phyloP scores from a whole-genome alignment of 2,888 invertebrate genomes.

The Synergus laeviventris region DNA sequence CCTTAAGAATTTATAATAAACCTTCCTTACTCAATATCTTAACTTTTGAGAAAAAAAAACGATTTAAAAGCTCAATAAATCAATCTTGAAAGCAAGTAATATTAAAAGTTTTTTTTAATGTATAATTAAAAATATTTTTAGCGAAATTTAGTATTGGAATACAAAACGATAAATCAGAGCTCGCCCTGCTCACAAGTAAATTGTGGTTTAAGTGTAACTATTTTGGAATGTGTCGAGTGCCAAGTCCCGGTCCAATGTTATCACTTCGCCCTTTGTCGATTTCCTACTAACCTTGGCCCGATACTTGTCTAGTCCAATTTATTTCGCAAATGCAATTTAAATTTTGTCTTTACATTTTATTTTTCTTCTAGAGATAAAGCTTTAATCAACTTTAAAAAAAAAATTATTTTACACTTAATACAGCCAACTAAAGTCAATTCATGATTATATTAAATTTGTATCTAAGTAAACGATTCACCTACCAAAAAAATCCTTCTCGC shows the following conservation, averaged over 20 bases:
- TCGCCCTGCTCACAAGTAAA: background rate
- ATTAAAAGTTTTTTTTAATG: background rate
- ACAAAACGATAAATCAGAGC: background rate
- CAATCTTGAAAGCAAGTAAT: background rate
- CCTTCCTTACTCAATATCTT: background rate
- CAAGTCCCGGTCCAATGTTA: constrained; percentile 10
- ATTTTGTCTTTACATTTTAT: background rate
- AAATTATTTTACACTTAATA: too few species aligned
- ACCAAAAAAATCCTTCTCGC: too few species aligned
- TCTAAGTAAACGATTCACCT: too few species aligned
- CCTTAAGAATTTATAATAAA: too few species aligned
- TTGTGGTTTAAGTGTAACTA: constrained; percentile 20
- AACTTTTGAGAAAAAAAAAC: background rate
- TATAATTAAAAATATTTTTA: background rate
- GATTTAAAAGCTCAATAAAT: background rate
- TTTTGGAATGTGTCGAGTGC: constrained; percentile 12
- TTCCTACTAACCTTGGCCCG: constrained; percentile 21
- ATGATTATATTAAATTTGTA: too few species aligned
- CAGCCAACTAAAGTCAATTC: too few species aligned
- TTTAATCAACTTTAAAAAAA: background rate
- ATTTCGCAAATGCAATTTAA: constrained; percentile 11
- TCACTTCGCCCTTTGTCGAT: constrained; percentile 1
- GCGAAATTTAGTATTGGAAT: background rate
- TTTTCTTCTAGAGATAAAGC: background rate
- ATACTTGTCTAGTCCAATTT: constrained; percentile 3